Conservation (phyloP, 2,113 vertebrate genomes). For the Paedocypris sp. region DNA sequence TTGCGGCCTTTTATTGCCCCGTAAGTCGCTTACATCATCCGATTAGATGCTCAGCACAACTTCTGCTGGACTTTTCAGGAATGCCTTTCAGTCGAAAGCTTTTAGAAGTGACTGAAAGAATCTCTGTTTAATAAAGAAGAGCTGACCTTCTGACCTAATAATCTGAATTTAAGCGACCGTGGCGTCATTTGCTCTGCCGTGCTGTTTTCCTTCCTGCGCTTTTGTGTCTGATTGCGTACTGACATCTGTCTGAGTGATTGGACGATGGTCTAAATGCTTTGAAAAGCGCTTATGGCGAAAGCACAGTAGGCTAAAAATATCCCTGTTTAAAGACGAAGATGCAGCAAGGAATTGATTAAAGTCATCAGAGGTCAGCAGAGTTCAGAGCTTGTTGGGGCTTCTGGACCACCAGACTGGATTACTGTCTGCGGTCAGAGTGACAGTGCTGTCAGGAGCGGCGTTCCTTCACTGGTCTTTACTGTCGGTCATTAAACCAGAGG, state of each 20-base stretch:
- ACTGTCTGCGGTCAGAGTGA: not conserved
- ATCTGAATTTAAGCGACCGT: conserved; percentile 15
- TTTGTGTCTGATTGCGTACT: too few relatives aligned
- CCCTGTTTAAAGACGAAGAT: not conserved
- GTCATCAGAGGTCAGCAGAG: not conserved
- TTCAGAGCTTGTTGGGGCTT: not conserved
- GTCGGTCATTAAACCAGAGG: not conserved
- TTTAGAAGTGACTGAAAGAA: not conserved
- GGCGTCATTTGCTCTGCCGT: not conserved
- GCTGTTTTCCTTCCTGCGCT: not conserved
- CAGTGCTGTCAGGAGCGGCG: not conserved
- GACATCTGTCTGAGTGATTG: too few relatives aligned
- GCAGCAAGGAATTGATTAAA: not conserved
- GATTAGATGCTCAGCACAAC: not conserved
- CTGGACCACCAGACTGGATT: not conserved
- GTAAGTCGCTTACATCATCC: conserved; percentile 1
- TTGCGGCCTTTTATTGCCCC: not conserved
- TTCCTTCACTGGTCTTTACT: not conserved
- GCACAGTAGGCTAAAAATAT: conserved; percentile 6
- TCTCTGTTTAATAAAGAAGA: not conserved
- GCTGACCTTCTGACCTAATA: conserved; percentile 7
- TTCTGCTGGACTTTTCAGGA: not conserved
- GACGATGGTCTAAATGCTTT: not conserved
- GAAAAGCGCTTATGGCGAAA: not conserved
- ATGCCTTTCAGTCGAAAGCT: not conserved